Evolutionary conservation across 2,797 vertebrate genomes (phyloP), one percentile per base, ranked within the genome.

Genomic region (Florisuga fusca): DNA sequence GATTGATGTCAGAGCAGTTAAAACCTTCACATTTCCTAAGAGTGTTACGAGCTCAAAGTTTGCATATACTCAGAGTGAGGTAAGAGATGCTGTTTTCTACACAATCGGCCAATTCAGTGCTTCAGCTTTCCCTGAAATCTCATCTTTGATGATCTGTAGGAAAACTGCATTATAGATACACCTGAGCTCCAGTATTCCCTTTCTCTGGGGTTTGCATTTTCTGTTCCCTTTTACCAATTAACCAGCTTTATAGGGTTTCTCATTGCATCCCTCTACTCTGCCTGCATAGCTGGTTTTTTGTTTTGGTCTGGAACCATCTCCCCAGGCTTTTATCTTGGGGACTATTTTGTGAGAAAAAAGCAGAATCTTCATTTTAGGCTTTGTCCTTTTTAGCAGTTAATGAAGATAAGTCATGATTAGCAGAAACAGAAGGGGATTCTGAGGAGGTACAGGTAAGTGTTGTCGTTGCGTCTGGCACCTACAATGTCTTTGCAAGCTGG

Each of bases 341-440:
- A 50, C 84, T 81, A 57, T 26, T 61, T 77, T 29, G 18, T 68
- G 38, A 61, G n/a, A 75, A 81, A 90, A 90, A 90, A 84, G n/a
- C 36, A 72, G 12, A 9, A 12, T 54, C 77, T 87, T 81, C 13
- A 36, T 66, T 86, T 64, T 84, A 57, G 58, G 66, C 36, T 78
- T 66, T 54, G 54, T 54, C 31, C 33, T 72, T 87, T 79, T 4
- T 29, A 89, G 26, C 8, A 73, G 27, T 78, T 90, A 66, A 45
- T 67, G 46, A 85, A 71, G n/a, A 6, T 55, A 81, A 41, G 14
- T 34, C 85, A 34, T 75, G 61, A 75, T 67, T 57, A 67, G 38
- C 58, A n/a, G 55, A 73, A 75, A 87, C 0, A 0, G n/a, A 87
- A 63, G 17, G 22, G 12, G 38, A 55, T 43, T 92, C 48, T 58